Percentiles rank a stretch among this genome's conserved stretches.
These are phyloP conservation scores for Anodontia alba DNA, from an alignment of 2,888 invertebrate genomes.

Conservation along the genomic window DNA sequence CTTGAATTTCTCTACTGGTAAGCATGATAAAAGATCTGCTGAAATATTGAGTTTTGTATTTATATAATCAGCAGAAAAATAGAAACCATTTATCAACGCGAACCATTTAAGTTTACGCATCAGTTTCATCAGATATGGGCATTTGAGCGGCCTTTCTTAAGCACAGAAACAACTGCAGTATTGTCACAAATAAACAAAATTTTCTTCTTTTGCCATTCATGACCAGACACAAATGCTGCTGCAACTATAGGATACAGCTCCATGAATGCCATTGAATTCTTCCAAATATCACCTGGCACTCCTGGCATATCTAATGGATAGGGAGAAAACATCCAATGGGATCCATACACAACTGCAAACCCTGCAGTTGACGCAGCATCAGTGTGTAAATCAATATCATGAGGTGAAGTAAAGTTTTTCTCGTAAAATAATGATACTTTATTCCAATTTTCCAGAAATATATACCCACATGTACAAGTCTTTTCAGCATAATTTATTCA, in stretches of 20 bases:
- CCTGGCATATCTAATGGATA: too few species aligned
- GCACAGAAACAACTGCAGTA: background rate
- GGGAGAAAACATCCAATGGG: too few species aligned
- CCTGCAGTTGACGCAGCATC: too few species aligned
- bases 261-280: background rate
- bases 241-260: slow-evolving; percentile 4
- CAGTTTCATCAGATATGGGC: background rate
- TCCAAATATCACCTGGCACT: too few species aligned
- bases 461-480: too few species aligned
- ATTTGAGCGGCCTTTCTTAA: background rate
- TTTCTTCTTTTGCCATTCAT: slow-evolving; percentile 1
- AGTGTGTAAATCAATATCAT: too few species aligned
- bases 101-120: too few species aligned
- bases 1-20: background rate
- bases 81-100: background rate
- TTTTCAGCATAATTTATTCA: too few species aligned
- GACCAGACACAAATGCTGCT: slow-evolving; percentile 17
- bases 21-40: background rate
- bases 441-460: too few species aligned
- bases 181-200: slow-evolving; percentile 38
- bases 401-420: too few species aligned
- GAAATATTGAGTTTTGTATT: background rate
- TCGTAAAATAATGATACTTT: too few species aligned
- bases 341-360: too few species aligned
- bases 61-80: background rate